Evolutionary conservation across 2,797 vertebrate genomes (phyloP).

Genomic region (Netta rufina): DNA sequence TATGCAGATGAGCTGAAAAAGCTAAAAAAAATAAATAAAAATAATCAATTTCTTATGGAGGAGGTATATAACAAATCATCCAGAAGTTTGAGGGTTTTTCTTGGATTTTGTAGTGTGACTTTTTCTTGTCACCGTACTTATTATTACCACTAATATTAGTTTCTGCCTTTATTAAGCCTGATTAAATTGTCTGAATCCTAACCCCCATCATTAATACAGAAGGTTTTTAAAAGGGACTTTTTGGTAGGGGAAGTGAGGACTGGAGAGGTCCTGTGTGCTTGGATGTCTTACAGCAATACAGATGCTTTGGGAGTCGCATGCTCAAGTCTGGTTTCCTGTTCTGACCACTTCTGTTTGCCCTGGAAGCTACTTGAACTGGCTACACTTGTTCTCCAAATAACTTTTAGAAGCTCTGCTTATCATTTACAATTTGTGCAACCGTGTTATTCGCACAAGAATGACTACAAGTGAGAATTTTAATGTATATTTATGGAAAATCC

Average conservation of each 20-base stretch:
- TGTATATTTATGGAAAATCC: conserved; percentile 16
- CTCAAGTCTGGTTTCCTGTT: background rate
- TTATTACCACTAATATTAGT: background rate
- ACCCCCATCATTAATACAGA: background rate
- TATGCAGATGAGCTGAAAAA: background rate
- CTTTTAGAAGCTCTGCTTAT: background rate
- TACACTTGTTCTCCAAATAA: background rate
- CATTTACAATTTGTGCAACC: background rate
- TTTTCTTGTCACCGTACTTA: background rate
- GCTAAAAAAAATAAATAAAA: too few species aligned
- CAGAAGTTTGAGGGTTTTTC: background rate
- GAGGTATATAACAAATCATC: background rate
- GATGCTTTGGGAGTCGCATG: background rate
- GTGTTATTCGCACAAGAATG: background rate
- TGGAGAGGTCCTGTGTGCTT: background rate
- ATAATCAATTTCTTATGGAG: background rate
- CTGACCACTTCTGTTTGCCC: background rate
- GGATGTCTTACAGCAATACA: background rate
- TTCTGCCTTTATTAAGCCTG: background rate
- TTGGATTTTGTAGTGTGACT: background rate
- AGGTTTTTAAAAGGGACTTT: background rate
- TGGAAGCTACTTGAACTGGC: background rate
- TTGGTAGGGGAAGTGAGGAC: background rate
- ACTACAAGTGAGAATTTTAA: background rate
- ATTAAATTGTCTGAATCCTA: background rate